A percentile compares a stretch with the other conserved stretches of the same genome.
Evolutionary conservation across 1,140 invertebrate genomes (phyloP).

Genomic region (Calosoma granatense): DNA sequence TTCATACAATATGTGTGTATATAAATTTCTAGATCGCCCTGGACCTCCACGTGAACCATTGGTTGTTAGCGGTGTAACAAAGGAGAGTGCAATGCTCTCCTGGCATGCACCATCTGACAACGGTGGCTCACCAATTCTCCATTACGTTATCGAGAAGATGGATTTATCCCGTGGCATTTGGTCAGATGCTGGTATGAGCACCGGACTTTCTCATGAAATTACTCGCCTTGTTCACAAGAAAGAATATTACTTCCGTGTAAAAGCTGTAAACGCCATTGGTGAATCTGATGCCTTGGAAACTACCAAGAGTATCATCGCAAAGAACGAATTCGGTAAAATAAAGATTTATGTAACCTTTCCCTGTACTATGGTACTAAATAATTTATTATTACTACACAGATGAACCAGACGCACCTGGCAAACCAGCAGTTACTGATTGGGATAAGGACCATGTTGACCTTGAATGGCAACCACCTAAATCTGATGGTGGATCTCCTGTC

Average conservation of each 20-base stretch:
- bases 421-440: conserved; percentile 82
- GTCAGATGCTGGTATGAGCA: conserved; percentile 86
- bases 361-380: not conserved
- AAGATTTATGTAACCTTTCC: conserved; percentile 6
- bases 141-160: conserved; percentile 97
- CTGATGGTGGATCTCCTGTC: conserved; percentile 83
- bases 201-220: conserved; percentile 71
- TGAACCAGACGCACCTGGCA: conserved; percentile 83
- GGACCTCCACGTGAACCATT: conserved; percentile 78
- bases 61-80: conserved; percentile 73
- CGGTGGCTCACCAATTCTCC: conserved; percentile 88
- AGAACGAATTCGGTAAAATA: conserved; percentile 80
- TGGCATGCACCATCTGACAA: conserved; percentile 81
- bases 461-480: conserved; percentile 76
- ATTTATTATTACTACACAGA: too few relatives aligned
- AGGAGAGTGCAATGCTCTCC: conserved; percentile 76
- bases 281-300: conserved; percentile 85
- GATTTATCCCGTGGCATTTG: conserved; percentile 89
- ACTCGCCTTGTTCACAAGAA: conserved; percentile 83
- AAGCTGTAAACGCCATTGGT: conserved; percentile 90
- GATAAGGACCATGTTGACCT: conserved; percentile 88
- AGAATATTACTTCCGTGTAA: conserved; percentile 84
- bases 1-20: not conserved
- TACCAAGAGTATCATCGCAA: conserved; percentile 79
- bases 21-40: conserved; percentile 61